phyloP scores from a whole-genome alignment of 2,113 vertebrate species.

The Rissa tridactyla region DNA sequence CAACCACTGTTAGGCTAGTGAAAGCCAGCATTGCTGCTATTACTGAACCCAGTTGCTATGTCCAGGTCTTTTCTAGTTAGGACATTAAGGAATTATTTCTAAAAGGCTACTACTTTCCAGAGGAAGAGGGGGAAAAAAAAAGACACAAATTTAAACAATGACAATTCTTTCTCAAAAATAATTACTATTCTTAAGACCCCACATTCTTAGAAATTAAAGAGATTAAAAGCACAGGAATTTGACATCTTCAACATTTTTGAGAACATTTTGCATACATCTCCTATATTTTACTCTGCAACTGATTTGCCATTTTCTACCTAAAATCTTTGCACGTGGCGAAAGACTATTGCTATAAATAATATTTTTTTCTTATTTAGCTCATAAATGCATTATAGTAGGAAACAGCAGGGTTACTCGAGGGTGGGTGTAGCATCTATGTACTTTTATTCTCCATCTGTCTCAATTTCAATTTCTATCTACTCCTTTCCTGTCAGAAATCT shows the following conservation, averaged over 20 bases:
- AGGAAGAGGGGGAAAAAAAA: fast-evolving
- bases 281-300: neutral
- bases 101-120: neutral
- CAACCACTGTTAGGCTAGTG: neutral
- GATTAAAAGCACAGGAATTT: neutral
- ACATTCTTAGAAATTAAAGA: neutral
- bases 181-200: neutral
- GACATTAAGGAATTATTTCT: neutral
- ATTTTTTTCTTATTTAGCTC: neutral
- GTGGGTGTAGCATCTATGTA: neutral
- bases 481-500: neutral
- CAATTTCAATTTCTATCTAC: neutral
- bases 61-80: neutral
- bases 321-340: neutral
- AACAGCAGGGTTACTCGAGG: fast-evolving
- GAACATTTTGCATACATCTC: neutral
- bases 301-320: neutral
- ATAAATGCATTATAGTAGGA: neutral
- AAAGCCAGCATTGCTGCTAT: neutral
- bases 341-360: neutral
- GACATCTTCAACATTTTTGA: neutral
- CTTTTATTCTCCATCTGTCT: neutral
- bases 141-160: neutral
- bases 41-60: neutral
- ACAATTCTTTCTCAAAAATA: neutral